Percentiles rank a stretch among this genome's conserved stretches.
Conservation (phyloP, 2,113 vertebrate species). For the Corythoichthys haematopterus region DNA sequence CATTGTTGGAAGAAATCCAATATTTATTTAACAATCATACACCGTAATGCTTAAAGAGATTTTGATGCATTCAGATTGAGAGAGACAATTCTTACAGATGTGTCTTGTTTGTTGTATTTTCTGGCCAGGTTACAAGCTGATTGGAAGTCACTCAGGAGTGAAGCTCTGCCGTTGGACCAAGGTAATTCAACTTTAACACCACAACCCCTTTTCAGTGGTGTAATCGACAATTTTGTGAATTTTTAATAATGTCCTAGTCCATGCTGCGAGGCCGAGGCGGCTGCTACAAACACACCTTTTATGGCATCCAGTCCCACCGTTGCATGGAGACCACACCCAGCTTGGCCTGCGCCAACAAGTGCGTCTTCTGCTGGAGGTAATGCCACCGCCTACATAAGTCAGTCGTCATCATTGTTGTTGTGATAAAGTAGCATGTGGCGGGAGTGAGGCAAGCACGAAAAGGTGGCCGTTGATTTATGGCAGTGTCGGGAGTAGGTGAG, state of each 20-base stretch:
- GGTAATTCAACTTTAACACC: slow-evolving; percentile 60
- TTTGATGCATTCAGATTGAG: neutral
- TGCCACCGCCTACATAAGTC: neutral
- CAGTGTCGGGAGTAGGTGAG: slow-evolving; percentile 10
- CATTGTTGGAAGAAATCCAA: too few species aligned
- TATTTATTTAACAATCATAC: too few species aligned
- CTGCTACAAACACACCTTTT: slow-evolving; percentile 96
- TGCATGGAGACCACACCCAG: slow-evolving; percentile 97
- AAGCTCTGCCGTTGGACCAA: slow-evolving; percentile 98
- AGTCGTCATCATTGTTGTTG: neutral
- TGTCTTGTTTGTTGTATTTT: slow-evolving; percentile 5
- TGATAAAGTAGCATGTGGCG: neutral
- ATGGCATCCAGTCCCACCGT: slow-evolving; percentile 91
- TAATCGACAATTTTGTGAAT: neutral
- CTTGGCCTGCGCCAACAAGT: slow-evolving; percentile 93
- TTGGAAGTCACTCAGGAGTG: slow-evolving; percentile 93
- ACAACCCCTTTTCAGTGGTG: neutral
- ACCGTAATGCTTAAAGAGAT: too few species aligned
- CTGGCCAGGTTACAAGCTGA: slow-evolving; percentile 84
- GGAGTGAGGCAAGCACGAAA: neutral
- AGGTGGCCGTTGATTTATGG: slow-evolving; percentile 34
- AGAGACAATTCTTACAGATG: neutral
- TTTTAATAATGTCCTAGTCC: slow-evolving; percentile 63
- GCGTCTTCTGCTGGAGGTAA: slow-evolving; percentile 97
- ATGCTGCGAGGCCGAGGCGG: slow-evolving; percentile 93